Evolutionary conservation across 2,888 invertebrate species (phyloP).

Genomic region (Drosophila atroscutellata): DNA sequence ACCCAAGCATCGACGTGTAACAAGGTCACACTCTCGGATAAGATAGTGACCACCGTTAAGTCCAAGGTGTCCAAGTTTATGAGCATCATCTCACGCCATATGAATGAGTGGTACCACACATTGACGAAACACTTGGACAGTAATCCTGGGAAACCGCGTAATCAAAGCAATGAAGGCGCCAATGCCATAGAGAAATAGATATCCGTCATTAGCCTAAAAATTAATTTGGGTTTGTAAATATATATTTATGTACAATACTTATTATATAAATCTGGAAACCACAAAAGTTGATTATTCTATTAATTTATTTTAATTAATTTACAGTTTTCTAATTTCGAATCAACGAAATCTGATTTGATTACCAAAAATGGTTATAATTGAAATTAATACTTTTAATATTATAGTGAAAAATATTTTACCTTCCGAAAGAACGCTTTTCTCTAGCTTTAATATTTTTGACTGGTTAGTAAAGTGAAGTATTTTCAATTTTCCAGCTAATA

Average conservation of each 20-base stretch:
- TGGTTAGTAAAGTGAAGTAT: neutral
- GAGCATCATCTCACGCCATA: constrained; percentile 77
- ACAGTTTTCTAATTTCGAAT: constrained; percentile 3
- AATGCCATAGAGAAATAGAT: constrained; percentile 48
- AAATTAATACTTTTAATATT: neutral
- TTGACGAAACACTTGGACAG: constrained; percentile 63
- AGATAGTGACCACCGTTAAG: constrained; percentile 71
- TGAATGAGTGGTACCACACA: constrained; percentile 82
- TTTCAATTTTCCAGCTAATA: neutral
- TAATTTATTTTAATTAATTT: constrained; percentile 24
- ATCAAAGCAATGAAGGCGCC: neutral
- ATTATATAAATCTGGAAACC: constrained; percentile 10
- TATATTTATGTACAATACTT: constrained; percentile 54
- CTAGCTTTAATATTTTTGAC: neutral
- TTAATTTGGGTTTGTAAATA: constrained; percentile 61
- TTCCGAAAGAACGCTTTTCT: neutral
- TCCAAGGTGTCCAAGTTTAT: constrained; percentile 76
- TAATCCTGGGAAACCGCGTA: constrained; percentile 7
- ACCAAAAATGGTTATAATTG: neutral
- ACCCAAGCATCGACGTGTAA: neutral
- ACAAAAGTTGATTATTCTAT: constrained; percentile 23
- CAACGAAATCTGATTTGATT: neutral
- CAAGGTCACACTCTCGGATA: constrained; percentile 45
- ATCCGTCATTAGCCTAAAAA: neutral
- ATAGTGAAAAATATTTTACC: neutral